phyloP scores from a whole-genome alignment of 2,113 vertebrate genomes.

The Lucifuga dentata region DNA sequence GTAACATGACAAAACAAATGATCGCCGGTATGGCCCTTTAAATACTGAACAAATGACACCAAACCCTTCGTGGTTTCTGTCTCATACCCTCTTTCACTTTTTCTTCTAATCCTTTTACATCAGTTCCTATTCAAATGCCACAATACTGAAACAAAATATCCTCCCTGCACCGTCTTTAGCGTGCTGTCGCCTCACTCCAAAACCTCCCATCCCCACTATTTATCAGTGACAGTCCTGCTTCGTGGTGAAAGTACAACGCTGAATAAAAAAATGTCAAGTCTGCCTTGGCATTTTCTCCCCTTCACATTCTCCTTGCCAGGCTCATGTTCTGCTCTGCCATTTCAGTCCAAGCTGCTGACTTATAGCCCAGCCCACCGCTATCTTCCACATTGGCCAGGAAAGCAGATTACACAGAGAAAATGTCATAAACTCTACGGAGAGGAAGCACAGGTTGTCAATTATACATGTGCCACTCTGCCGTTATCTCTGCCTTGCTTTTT shows the following conservation, averaged over 20 bases:
- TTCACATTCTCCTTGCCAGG: slow-evolving; percentile 58
- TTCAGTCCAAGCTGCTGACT: slow-evolving; percentile 45
- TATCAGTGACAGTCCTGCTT: slow-evolving; percentile 63
- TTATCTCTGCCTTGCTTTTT: slow-evolving; percentile 53
- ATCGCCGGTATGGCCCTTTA: too few species aligned
- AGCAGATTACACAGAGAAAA: slow-evolving; percentile 70
- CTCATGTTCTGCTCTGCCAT: slow-evolving; percentile 60
- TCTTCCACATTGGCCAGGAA: slow-evolving; percentile 50
- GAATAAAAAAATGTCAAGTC: slow-evolving; percentile 48
- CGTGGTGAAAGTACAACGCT: slow-evolving; percentile 48
- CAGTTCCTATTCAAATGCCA: slow-evolving; percentile 27
- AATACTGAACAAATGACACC: slow-evolving; percentile 20
- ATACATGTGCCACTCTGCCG: slow-evolving; percentile 70
- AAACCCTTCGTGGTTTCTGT: neutral
- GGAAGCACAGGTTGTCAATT: slow-evolving; percentile 73
- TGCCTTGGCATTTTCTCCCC: slow-evolving; percentile 58
- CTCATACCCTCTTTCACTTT: slow-evolving; percentile 27
- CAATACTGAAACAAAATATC: slow-evolving; percentile 37
- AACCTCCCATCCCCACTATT: slow-evolving; percentile 37
- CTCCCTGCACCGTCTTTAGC: slow-evolving; percentile 11
- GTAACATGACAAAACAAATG: too few species aligned
- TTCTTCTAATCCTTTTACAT: slow-evolving; percentile 42
- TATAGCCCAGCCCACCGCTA: slow-evolving; percentile 46
- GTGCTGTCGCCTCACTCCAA: slow-evolving; percentile 14
- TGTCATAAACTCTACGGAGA: slow-evolving; percentile 69